Evolutionary conservation across 1,140 invertebrate species (phyloP).

Genomic region (Catajapyx aquilonaris): DNA sequence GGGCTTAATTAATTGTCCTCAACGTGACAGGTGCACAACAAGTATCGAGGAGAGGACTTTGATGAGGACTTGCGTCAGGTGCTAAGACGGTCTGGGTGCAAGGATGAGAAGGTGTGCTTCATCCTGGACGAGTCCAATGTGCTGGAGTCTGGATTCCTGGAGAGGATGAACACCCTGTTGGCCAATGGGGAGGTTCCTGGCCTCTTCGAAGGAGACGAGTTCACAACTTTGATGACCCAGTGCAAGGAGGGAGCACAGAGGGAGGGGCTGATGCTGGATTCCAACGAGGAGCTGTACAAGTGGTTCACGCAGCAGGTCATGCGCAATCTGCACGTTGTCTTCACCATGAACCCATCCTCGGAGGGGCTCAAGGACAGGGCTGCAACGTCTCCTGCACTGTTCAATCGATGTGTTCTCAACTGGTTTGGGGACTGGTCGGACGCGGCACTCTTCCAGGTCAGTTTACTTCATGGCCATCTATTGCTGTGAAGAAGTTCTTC

Average conservation of each 20-base stretch:
- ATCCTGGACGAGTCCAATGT: constrained; percentile 99
- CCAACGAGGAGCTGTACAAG: constrained; percentile 95
- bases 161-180: constrained; percentile 95
- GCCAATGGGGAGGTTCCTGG: constrained; percentile 98
- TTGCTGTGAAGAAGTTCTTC: too few relatives aligned
- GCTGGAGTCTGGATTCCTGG: constrained; percentile 92
- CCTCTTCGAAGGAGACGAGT: constrained; percentile 84
- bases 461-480: too few relatives aligned
- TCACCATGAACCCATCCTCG: constrained; percentile 98
- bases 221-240: constrained; percentile 97
- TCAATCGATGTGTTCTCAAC: constrained; percentile 98
- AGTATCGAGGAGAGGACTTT: constrained; percentile 95
- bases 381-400: constrained; percentile 93
- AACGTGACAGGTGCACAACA: constrained; percentile 73
- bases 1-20: not conserved
- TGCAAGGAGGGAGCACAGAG: constrained; percentile 97
- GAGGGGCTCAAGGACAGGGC: constrained; percentile 95
- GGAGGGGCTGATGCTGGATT: constrained; percentile 95
- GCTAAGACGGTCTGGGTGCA: constrained; percentile 81
- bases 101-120: constrained; percentile 97
- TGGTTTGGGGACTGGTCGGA: constrained; percentile 99
- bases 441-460: constrained; percentile 82
- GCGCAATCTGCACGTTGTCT: constrained; percentile 97
- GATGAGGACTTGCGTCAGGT: constrained; percentile 94
- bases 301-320: constrained; percentile 98